Evolutionary conservation across 2,113 vertebrate genomes (phyloP).

Genomic region (Shinisaurus crocodilurus): DNA sequence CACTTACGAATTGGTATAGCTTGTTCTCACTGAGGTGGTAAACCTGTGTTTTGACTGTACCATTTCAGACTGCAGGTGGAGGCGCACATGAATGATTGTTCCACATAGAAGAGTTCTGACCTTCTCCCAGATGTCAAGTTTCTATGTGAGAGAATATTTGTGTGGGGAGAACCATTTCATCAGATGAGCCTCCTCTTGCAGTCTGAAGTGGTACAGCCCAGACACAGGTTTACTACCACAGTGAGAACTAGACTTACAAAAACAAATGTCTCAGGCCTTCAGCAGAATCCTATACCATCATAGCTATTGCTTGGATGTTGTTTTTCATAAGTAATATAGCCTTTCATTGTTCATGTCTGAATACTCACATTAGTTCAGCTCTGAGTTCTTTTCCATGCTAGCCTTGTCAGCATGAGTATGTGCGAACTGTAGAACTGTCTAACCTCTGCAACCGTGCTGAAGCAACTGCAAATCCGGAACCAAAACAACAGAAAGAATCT

Average conservation of each 20-base stretch:
- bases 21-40: background rate
- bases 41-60: background rate
- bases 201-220: background rate
- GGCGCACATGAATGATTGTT: background rate
- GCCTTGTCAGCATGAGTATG: slow-evolving; percentile 98
- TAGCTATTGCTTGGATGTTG: slow-evolving; percentile 12
- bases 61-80: background rate
- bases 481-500: slow-evolving; percentile 76
- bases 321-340: background rate
- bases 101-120: background rate
- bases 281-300: background rate
- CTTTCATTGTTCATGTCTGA: slow-evolving; percentile 9
- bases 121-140: background rate
- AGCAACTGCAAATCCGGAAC: slow-evolving; percentile 85
- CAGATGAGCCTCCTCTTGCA: background rate
- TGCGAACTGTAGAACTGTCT: slow-evolving; percentile 99
- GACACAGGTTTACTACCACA: background rate
- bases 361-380: slow-evolving; percentile 88
- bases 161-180: background rate
- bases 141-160: background rate
- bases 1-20: background rate
- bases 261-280: background rate
- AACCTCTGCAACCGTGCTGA: slow-evolving; percentile 94
- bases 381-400: slow-evolving; percentile 83
- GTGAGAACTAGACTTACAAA: background rate